Conservation (phyloP, 2,888 invertebrate species). For the Dasysyrphus tricinctus region DNA sequence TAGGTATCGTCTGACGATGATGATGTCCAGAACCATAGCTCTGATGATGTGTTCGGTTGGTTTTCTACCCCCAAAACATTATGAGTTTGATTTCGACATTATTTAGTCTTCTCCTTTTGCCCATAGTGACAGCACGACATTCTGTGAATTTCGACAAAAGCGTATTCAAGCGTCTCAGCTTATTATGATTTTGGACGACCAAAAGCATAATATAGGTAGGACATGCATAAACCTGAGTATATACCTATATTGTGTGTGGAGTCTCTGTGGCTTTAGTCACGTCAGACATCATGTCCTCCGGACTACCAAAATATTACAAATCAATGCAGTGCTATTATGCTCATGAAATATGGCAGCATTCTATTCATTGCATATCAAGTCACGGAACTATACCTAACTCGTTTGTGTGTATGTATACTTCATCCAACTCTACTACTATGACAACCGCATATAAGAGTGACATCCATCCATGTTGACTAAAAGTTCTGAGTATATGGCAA, state of each 20-base stretch:
- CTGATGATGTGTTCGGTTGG: background rate
- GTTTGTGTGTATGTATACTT: background rate
- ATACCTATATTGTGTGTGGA: background rate
- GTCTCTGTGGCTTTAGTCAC: constrained; percentile 11
- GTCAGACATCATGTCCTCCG: constrained; percentile 36
- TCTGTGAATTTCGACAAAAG: constrained; percentile 44
- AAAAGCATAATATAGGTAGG: background rate
- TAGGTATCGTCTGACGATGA: background rate
- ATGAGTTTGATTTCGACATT: constrained; percentile 40
- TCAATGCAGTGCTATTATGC: constrained; percentile 40
- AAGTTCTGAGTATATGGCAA: background rate
- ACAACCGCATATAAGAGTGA: too few relatives aligned
- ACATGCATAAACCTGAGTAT: background rate
- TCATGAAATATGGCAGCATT: constrained; percentile 39
- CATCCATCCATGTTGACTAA: background rate
- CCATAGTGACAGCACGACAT: constrained; percentile 32
- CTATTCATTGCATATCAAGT: constrained; percentile 32
- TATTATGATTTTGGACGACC: constrained; percentile 55
- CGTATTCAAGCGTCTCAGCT: constrained; percentile 57
- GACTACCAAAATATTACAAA: constrained; percentile 37
- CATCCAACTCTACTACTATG: constrained; percentile 33
- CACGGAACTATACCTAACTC: constrained; percentile 1
- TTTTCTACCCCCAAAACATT: constrained; percentile 12
- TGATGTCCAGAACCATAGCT: background rate
- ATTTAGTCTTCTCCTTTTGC: constrained; percentile 22